phyloP scores from a whole-genome alignment of 1,140 invertebrate species.

The Ceratosolen fusciceps region DNA sequence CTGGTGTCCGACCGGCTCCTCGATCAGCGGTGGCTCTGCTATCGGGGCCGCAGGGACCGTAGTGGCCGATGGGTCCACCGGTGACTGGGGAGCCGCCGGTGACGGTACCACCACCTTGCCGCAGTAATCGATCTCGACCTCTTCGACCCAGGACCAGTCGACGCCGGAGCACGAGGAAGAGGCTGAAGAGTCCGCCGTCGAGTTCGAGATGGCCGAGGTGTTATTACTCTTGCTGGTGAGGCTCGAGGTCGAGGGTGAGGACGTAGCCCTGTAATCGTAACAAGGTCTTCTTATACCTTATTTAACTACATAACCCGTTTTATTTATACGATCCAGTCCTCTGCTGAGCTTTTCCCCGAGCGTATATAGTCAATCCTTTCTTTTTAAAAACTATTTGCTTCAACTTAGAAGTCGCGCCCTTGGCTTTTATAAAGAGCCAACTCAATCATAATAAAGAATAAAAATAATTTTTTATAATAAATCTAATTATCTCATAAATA shows the following conservation, averaged over 20 bases:
- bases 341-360: too few relatives aligned
- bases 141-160: constrained; percentile 70
- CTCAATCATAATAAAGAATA: too few relatives aligned
- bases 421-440: too few relatives aligned
- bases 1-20: constrained; percentile 9
- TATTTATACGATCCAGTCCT: too few relatives aligned
- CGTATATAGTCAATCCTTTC: too few relatives aligned
- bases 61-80: too few relatives aligned
- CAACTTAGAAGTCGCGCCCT: too few relatives aligned
- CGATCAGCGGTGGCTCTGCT: background rate
- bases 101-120: constrained; percentile 18
- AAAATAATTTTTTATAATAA: too few relatives aligned
- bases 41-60: background rate
- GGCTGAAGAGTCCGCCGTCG: constrained; percentile 50
- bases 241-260: background rate
- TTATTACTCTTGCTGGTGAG: constrained; percentile 41
- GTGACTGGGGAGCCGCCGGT: background rate
- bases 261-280: background rate
- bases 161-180: constrained; percentile 67
- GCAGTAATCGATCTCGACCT: constrained; percentile 58
- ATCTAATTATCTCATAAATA: too few relatives aligned
- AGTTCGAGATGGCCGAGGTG: background rate
- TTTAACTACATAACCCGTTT: too few relatives aligned
- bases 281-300: too few relatives aligned
- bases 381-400: too few relatives aligned